phyloP scores from a whole-genome alignment of 2,113 vertebrate genomes.

The Eonycteris spelaea region DNA sequence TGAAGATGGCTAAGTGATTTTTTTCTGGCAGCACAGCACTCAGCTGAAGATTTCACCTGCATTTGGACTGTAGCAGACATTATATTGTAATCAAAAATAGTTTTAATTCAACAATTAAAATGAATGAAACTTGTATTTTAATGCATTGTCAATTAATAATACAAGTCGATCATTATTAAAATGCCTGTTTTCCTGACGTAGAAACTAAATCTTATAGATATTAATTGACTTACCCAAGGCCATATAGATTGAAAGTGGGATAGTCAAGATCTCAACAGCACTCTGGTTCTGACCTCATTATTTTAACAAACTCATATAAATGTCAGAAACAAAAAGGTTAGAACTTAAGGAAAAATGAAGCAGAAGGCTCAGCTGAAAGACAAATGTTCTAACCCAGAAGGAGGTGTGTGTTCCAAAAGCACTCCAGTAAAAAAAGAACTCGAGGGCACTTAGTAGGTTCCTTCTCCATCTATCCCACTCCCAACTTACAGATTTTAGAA shows the following conservation, averaged over 20 bases:
- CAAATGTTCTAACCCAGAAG: not conserved
- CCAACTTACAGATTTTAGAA: not conserved
- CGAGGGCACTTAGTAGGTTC: not conserved
- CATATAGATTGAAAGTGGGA: not conserved
- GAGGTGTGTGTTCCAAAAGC: fast-evolving
- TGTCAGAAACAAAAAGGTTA: not conserved
- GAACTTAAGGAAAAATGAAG: no score
- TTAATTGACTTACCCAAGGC: not conserved
- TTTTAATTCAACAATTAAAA: not conserved
- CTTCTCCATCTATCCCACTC: not conserved
- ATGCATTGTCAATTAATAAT: not conserved
- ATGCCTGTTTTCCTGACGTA: not conserved
- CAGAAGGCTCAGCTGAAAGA: not conserved
- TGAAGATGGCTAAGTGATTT: not conserved
- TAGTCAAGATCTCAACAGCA: not conserved
- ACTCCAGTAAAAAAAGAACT: not conserved
- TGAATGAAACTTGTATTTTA: not conserved
- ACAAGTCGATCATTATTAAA: not conserved
- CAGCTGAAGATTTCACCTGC: not conserved
- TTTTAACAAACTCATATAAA: not conserved
- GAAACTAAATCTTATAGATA: not conserved
- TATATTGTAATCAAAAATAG: not conserved
- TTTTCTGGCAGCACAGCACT: not conserved
- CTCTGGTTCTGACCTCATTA: not conserved
- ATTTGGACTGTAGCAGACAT: not conserved